Evolutionary conservation across 2,113 vertebrate species (phyloP).

Genomic region (Albula goreensis): DNA sequence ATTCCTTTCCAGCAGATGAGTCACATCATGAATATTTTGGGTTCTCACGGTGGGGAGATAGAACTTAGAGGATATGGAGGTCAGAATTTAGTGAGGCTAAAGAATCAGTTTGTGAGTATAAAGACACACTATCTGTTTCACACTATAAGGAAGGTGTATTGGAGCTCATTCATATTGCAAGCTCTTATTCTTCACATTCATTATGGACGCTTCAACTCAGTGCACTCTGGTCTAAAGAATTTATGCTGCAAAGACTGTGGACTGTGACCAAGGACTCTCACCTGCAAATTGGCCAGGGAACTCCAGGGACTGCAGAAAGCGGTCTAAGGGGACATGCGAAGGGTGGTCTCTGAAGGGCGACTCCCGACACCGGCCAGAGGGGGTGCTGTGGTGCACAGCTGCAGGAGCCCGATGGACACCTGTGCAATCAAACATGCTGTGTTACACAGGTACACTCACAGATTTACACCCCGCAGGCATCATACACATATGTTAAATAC

Average conservation of each 20-base stretch:
- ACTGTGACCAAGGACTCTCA: constrained; percentile 40
- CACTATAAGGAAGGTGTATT: no score
- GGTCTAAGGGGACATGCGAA: constrained; percentile 84
- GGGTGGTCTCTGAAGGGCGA: constrained; percentile 76
- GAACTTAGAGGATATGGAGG: neutral
- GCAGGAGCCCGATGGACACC: constrained; percentile 67
- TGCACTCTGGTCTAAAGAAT: no score
- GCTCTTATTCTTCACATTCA: no score
- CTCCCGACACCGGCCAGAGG: constrained; percentile 77
- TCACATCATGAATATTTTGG: neutral
- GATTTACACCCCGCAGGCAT: no score
- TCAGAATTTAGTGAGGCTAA: neutral
- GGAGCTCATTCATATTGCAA: no score
- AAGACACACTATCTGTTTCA: no score
- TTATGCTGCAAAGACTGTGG: no score
- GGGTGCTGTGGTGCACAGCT: constrained; percentile 64
- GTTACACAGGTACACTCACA: no score
- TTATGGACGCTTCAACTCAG: no score
- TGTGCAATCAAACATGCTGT: constrained; percentile 28
- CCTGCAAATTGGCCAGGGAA: constrained; percentile 65
- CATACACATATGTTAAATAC: no score
- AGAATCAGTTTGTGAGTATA: neutral
- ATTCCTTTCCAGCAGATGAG: neutral
- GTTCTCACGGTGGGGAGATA: neutral
- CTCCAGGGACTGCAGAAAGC: constrained; percentile 86